A percentile compares a stretch with the other conserved stretches of the same genome.
phyloP scores from a whole-genome alignment of 2,113 vertebrate species.

The Podiceps cristatus region DNA sequence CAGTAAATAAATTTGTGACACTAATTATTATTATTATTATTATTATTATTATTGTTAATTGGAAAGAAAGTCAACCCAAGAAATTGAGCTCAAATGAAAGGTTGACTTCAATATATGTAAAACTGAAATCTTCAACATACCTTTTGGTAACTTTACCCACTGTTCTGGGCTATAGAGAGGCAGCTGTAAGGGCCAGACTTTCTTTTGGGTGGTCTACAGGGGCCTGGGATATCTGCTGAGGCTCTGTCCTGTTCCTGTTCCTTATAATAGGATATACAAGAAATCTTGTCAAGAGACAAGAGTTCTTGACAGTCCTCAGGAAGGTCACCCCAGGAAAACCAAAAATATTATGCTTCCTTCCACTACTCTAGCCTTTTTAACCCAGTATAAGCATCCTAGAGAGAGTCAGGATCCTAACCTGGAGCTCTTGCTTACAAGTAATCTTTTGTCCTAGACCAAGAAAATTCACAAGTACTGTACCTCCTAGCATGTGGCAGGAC shows the following conservation, averaged over 20 bases:
- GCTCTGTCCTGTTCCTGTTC: not conserved
- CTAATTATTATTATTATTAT: too few relatives aligned
- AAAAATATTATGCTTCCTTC: not conserved
- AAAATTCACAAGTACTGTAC: not conserved
- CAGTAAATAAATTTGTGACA: not conserved
- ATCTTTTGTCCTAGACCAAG: not conserved
- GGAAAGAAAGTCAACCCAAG: not conserved
- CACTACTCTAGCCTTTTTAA: not conserved
- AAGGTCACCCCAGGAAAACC: not conserved
- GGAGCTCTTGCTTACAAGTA: not conserved
- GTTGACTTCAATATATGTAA: not conserved
- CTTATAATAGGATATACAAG: not conserved
- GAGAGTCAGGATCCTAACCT: not conserved
- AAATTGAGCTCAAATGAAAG: not conserved
- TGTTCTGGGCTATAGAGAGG: accelerated
- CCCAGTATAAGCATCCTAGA: not conserved
- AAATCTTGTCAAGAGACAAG: not conserved
- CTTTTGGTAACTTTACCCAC: accelerated
- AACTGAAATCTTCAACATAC: not conserved
- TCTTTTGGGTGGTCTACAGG: not conserved
- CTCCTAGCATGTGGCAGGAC: not conserved
- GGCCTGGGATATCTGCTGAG: not conserved
- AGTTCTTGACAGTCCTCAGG: not conserved
- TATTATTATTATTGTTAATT: not conserved
- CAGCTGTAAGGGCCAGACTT: accelerated